Conservation (phyloP, 2,113 vertebrate species). For the Speoplatyrhinus poulsoni region DNA sequence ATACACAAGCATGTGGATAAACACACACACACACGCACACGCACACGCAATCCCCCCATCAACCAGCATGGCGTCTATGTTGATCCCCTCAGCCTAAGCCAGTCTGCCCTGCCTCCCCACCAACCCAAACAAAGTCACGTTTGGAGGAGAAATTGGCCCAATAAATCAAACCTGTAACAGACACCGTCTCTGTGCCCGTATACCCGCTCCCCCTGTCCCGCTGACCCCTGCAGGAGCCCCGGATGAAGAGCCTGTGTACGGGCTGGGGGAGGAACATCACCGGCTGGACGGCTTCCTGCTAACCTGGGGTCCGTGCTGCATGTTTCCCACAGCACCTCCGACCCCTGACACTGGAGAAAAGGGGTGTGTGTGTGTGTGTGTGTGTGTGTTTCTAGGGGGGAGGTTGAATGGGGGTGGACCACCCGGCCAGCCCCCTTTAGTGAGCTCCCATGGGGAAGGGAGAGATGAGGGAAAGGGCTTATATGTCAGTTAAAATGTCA, state of each 20-base stretch:
- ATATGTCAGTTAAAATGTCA: slow-evolving; percentile 14
- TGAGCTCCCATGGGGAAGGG: slow-evolving; percentile 45
- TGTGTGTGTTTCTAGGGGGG: not conserved
- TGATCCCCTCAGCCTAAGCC: slow-evolving; percentile 61
- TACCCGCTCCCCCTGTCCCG: slow-evolving; percentile 24
- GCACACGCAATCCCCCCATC: slow-evolving; percentile 29
- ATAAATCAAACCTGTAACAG: slow-evolving; percentile 70
- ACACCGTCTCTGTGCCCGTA: slow-evolving; percentile 50
- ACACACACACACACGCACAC: not conserved
- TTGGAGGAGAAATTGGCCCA: slow-evolving; percentile 64
- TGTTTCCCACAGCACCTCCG: slow-evolving; percentile 80
- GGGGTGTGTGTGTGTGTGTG: slow-evolving; percentile 26
- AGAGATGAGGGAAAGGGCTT: slow-evolving; percentile 36
- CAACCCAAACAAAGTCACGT: slow-evolving; percentile 60
- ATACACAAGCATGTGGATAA: not conserved
- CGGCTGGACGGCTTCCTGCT: slow-evolving; percentile 46
- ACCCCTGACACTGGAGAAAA: slow-evolving; percentile 65
- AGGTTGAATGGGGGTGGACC: slow-evolving; percentile 62
- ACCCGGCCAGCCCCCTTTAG: slow-evolving; percentile 67
- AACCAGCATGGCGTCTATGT: slow-evolving; percentile 58
- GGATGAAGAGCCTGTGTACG: slow-evolving; percentile 38
- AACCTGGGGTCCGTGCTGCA: slow-evolving; percentile 16
- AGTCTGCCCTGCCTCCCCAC: slow-evolving; percentile 56
- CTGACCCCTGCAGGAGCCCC: slow-evolving; percentile 53
- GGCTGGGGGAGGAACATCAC: slow-evolving; percentile 31